Conservation (phyloP, 35 echinoderm and acorn worm species). For the Hemicentrotus pulcherrimus region DNA sequence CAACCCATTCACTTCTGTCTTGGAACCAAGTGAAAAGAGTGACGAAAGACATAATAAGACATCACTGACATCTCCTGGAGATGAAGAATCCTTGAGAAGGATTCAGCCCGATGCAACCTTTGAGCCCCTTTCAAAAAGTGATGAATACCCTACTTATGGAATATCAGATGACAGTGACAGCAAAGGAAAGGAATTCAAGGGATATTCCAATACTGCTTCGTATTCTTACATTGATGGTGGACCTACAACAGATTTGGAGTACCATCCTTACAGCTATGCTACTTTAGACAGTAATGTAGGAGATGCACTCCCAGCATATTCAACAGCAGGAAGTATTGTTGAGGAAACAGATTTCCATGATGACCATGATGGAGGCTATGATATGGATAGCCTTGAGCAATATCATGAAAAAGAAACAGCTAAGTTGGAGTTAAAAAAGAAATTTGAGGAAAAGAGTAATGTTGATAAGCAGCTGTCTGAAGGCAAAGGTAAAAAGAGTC, state of each 20-base stretch:
- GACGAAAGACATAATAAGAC: background rate
- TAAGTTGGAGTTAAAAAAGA: background rate
- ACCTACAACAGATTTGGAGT: conserved; percentile 53
- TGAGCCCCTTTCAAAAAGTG: background rate
- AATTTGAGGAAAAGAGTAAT: background rate
- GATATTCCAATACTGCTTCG: background rate
- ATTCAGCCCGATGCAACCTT: background rate
- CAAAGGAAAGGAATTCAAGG: background rate
- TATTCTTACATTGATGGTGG: background rate
- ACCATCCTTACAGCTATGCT: conserved; percentile 60
- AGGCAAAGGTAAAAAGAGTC: background rate
- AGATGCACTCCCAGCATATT: background rate
- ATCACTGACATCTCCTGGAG: background rate
- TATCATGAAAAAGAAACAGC: background rate
- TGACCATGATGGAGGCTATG: background rate
- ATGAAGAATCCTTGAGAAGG: background rate
- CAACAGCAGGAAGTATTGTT: background rate
- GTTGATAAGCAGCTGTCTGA: background rate
- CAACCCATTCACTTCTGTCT: conserved; percentile 10
- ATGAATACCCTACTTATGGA: background rate
- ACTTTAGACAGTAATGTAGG: background rate
- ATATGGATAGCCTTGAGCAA: background rate
- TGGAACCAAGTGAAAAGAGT: background rate
- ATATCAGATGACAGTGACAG: background rate
- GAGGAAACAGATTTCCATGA: background rate